Conservation (phyloP, 1,140 invertebrate genomes). For the Drosophila virilis region DNA sequence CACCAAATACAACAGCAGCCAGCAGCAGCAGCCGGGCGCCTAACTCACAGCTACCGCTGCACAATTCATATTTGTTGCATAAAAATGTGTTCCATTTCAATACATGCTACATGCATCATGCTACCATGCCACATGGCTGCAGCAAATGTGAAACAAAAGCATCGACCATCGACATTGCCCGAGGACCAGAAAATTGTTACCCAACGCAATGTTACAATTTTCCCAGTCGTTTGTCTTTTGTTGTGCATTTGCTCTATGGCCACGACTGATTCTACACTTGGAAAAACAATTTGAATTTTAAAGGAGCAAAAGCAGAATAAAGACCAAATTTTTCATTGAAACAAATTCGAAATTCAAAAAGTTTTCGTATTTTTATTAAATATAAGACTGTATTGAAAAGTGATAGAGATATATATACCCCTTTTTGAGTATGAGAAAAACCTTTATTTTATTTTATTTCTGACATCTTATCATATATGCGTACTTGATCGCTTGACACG, state of each 20-base stretch:
- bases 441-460: too few species aligned
- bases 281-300: not conserved
- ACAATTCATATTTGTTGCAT: conserved; percentile 58
- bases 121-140: conserved; percentile 18
- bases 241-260: conserved; percentile 18
- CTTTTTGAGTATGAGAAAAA: too few species aligned
- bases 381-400: too few species aligned
- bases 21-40: not conserved
- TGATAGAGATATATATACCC: too few species aligned
- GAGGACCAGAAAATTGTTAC: conserved; percentile 22
- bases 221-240: conserved; percentile 25
- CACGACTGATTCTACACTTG: not conserved
- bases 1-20: conserved; percentile 11
- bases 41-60: conserved; percentile 17
- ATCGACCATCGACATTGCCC: conserved; percentile 15
- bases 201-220: conserved; percentile 32
- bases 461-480: too few species aligned
- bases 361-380: too few species aligned
- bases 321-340: too few species aligned
- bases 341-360: too few species aligned
- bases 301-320: too few species aligned
- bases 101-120: conserved; percentile 26
- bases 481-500: too few species aligned
- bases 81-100: conserved; percentile 61
- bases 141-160: conserved; percentile 42